Evolutionary conservation across 2,113 vertebrate genomes (phyloP).

Genomic region (Zosterops japonicus): DNA sequence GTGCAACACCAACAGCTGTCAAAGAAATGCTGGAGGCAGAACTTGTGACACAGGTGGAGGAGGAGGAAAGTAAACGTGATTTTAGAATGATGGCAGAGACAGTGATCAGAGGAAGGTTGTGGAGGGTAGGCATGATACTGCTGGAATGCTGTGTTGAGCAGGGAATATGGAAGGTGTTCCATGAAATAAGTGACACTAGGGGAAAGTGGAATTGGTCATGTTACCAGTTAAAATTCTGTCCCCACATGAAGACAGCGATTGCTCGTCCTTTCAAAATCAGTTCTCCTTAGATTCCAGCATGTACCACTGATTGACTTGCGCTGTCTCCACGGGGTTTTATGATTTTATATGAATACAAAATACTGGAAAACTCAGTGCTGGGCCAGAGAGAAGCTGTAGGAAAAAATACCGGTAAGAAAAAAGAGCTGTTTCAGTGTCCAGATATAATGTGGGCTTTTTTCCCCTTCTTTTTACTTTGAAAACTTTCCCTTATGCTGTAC

Average conservation of each 20-base stretch:
- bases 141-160: neutral
- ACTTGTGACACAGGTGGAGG: neutral
- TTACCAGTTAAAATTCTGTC: neutral
- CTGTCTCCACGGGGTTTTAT: neutral
- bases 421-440: neutral
- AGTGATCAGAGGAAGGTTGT: neutral
- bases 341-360: neutral
- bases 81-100: neutral
- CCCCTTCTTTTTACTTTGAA: neutral
- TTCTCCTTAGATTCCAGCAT: neutral
- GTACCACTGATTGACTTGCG: neutral
- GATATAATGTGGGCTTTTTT: neutral
- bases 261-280: neutral
- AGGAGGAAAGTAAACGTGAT: neutral
- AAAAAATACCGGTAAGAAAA: neutral
- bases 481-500: neutral
- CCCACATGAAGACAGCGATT: neutral
- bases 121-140: neutral
- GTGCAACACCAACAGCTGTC: neutral
- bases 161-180: neutral
- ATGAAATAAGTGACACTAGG: neutral
- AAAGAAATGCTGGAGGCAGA: neutral
- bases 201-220: fast-evolving
- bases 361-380: neutral
- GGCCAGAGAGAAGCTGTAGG: neutral